Evolutionary conservation across 2,797 vertebrate genomes (phyloP).

Genomic region (Phrynocephalus forsythii): DNA sequence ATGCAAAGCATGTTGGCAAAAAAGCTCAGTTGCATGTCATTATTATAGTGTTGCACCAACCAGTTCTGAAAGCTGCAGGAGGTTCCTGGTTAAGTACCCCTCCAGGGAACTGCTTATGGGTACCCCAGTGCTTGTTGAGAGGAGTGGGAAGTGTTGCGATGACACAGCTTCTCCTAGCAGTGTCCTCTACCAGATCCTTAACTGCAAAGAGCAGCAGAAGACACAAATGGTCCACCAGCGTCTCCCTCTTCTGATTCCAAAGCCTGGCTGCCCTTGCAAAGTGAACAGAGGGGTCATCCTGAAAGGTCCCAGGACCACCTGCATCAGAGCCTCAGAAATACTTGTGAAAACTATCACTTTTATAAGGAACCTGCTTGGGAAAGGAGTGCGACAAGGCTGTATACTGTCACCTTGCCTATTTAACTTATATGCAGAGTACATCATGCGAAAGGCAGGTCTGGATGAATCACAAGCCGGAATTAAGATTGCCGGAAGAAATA

Average conservation of each 20-base stretch:
- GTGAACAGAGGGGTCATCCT: constrained; percentile 54
- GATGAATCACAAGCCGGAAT: too few relatives aligned
- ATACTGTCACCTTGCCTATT: too few relatives aligned
- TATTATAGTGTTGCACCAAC: rapidly evolving
- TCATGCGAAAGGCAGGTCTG: too few relatives aligned
- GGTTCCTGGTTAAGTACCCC: not conserved
- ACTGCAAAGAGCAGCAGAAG: constrained; percentile 10
- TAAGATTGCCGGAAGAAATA: too few relatives aligned
- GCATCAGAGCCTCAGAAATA: constrained; percentile 65
- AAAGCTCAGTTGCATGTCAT: not conserved
- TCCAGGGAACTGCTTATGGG: constrained; percentile 44
- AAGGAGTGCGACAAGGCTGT: too few relatives aligned
- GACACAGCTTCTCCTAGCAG: constrained; percentile 33
- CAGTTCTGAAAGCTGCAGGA: not conserved
- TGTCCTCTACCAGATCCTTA: constrained; percentile 61
- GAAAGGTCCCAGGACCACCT: constrained; percentile 46
- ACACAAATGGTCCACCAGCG: not conserved
- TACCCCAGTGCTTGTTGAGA: constrained; percentile 28
- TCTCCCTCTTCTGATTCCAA: not conserved
- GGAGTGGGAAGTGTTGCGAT: constrained; percentile 23
- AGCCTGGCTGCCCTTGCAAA: constrained; percentile 43
- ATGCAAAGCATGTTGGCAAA: constrained; percentile 25
- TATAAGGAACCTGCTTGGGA: constrained; percentile 64
- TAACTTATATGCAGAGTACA: too few relatives aligned
- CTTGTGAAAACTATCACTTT: constrained; percentile 68